These are phyloP conservation scores for Conopomorpha cramerella DNA, from an alignment of 1,140 invertebrate genomes.

Conservation along the genomic window DNA sequence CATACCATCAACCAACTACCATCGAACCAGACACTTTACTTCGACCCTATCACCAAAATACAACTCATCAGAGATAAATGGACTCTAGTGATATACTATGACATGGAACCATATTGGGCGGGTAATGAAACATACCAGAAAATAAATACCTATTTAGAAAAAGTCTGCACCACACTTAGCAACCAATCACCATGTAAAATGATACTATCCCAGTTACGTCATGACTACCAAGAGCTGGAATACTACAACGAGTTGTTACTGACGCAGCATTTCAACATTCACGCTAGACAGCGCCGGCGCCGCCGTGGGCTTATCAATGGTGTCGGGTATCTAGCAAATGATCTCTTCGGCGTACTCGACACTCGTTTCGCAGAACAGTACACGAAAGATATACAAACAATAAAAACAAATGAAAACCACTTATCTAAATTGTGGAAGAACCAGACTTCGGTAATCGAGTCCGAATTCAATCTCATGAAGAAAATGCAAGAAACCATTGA, in stretches of 20 bases:
- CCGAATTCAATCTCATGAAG: conserved; percentile 12
- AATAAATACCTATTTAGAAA: neutral
- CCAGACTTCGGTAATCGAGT: conserved; percentile 15
- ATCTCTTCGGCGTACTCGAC: conserved; percentile 16
- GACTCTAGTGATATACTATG: conserved; percentile 1
- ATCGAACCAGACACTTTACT: too few relatives aligned
- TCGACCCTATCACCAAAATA: neutral
- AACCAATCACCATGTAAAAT: neutral
- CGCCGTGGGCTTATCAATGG: conserved; percentile 13
- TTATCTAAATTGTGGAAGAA: conserved; percentile 10
- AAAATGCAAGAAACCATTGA: conserved; percentile 7
- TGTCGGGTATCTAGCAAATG: conserved; percentile 13
- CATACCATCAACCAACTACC: too few relatives aligned
- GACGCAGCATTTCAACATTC: too few relatives aligned
- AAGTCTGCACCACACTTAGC: neutral
- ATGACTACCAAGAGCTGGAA: neutral
- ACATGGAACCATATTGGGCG: conserved; percentile 1
- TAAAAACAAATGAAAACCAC: conserved; percentile 12
- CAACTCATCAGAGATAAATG: neutral
- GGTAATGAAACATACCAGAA: neutral
- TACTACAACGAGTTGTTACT: neutral
- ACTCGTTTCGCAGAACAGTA: conserved; percentile 18
- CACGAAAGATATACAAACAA: conserved; percentile 9
- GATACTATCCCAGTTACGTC: neutral
- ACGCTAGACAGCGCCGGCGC: neutral